Evolutionary conservation across 2,888 invertebrate species (phyloP).

Genomic region (Cryptus viduatorius): DNA sequence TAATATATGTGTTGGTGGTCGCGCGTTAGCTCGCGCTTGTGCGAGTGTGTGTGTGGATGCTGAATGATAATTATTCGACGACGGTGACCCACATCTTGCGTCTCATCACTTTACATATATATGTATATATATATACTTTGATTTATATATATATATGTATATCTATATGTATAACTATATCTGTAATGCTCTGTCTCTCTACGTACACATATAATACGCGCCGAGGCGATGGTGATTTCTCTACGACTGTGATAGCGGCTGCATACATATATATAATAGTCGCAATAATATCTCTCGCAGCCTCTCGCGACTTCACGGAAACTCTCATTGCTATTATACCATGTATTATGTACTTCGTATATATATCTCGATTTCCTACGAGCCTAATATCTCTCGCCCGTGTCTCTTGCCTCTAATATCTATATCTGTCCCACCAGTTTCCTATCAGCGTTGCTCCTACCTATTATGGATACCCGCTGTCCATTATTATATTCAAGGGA

Average conservation of each 20-base stretch:
- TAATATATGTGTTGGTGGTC: slow-evolving; percentile 32
- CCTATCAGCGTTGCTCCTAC: slow-evolving; percentile 24
- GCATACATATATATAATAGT: slow-evolving; percentile 23
- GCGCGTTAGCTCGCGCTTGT: slow-evolving; percentile 52
- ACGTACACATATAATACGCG: slow-evolving; percentile 39
- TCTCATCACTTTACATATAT: slow-evolving; percentile 60
- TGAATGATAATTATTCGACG: slow-evolving; percentile 72
- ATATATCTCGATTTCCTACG: slow-evolving; percentile 40
- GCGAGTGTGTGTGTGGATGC: slow-evolving; percentile 66
- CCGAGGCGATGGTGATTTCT: slow-evolving; percentile 60
- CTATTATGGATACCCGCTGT: slow-evolving; percentile 29
- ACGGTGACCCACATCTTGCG: slow-evolving; percentile 69
- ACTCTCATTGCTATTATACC: slow-evolving; percentile 59
- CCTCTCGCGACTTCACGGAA: slow-evolving; percentile 55
- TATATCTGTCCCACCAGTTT: slow-evolving; percentile 32
- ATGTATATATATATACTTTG: slow-evolving; percentile 3
- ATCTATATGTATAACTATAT: slow-evolving; percentile 22
- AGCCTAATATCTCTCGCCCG: slow-evolving; percentile 50
- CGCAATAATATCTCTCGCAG: slow-evolving; percentile 54
- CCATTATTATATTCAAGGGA: background rate
- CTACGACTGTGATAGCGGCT: slow-evolving; percentile 28
- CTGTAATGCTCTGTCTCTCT: slow-evolving; percentile 21
- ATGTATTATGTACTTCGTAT: slow-evolving; percentile 38
- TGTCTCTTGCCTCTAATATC: slow-evolving; percentile 46
- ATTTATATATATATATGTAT: slow-evolving; percentile 20